These are phyloP conservation scores for Perodicticus potto DNA, from an alignment of 2,797 vertebrate genomes.

Conservation along the genomic window DNA sequence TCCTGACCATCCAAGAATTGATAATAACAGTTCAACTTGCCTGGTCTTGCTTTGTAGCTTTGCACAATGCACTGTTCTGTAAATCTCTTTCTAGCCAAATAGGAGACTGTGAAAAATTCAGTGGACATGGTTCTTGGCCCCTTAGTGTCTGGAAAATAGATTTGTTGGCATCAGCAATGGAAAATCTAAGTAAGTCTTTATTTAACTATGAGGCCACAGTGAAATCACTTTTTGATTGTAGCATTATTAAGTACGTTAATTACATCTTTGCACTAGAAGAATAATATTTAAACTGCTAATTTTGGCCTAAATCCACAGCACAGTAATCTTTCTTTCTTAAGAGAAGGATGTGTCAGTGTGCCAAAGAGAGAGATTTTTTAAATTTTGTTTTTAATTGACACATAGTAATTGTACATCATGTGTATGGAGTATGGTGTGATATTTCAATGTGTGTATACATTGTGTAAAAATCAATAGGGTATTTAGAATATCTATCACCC, in stretches of 20 bases:
- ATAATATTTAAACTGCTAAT: background rate
- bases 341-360: background rate
- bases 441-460: background rate
- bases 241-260: background rate
- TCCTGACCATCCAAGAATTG: background rate
- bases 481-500: background rate
- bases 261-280: background rate
- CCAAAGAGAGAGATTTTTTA: background rate
- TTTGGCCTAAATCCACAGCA: conserved; percentile 4
- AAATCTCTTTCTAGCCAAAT: conserved; percentile 17
- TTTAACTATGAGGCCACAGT: conserved; percentile 1
- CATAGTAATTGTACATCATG: background rate
- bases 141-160: background rate
- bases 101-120: background rate
- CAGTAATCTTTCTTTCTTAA: conserved; percentile 11
- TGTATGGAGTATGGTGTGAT: background rate
- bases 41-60: background rate
- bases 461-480: background rate
- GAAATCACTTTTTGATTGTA: conserved; percentile 33
- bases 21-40: background rate
- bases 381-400: background rate
- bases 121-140: background rate
- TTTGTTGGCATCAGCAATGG: conserved; percentile 31
- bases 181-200: conserved; percentile 59
- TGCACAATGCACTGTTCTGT: background rate